Conservation (phyloP, 2,888 invertebrate species). For the Tetrapedia diversipes region DNA sequence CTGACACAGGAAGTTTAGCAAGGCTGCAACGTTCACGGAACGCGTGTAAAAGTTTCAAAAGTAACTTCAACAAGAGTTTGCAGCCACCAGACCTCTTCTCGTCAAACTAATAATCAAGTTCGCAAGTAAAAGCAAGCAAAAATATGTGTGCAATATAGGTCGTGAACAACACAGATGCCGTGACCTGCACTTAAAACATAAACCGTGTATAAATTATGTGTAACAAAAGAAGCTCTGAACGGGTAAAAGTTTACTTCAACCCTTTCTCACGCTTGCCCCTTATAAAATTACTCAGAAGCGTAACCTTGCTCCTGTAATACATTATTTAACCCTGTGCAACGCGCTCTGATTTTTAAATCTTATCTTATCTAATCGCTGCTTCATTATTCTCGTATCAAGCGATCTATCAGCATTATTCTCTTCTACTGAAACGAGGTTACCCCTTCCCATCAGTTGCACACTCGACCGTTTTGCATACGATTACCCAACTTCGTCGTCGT, state of each 20-base stretch:
- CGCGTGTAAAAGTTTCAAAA: not conserved
- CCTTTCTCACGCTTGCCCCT: not conserved
- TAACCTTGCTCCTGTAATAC: no score
- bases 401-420: no score
- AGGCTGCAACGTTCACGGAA: not conserved
- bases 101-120: conserved; percentile 1
- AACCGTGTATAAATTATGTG: no score
- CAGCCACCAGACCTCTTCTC: not conserved
- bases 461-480: no score
- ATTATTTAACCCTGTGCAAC: no score
- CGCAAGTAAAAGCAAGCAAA: not conserved
- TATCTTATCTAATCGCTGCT: no score
- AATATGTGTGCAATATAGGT: not conserved
- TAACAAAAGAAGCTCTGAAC: conserved; percentile 1
- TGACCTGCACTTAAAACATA: not conserved
- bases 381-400: no score
- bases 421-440: no score
- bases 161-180: not conserved
- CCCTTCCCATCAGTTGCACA: no score
- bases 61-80: not conserved
- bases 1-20: not conserved
- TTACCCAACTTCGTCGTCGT: no score
- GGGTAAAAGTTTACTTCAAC: not conserved
- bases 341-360: no score
- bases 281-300: no score